Conservation (phyloP, 1,140 invertebrate species). For the Drosophila triauraria region DNA sequence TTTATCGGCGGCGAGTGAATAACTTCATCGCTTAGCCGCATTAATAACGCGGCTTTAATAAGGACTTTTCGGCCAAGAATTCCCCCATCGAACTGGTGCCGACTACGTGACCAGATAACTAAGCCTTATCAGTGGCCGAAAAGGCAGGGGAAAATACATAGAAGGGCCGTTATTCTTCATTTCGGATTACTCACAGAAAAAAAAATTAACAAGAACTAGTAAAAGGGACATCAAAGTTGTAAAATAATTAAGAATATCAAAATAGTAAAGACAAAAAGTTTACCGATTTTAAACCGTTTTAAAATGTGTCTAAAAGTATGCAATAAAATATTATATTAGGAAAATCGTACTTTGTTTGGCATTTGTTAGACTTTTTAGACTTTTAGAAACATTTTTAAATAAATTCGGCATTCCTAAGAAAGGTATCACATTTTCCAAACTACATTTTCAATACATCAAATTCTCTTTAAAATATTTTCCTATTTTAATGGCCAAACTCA, state of each 20-base stretch:
- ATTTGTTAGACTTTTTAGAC: no score
- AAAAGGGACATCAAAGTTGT: background rate
- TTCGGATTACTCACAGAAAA: background rate
- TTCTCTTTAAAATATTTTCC: background rate
- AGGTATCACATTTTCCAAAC: background rate
- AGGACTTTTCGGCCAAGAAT: conserved; percentile 23
- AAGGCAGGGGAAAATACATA: background rate
- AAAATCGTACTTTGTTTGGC: no score
- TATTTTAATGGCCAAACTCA: background rate
- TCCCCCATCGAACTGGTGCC: conserved; percentile 24
- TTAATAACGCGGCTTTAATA: conserved; percentile 65
- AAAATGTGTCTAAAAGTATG: background rate
- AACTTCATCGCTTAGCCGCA: conserved; percentile 69
- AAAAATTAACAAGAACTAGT: background rate
- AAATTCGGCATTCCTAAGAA: background rate
- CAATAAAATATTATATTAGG: background rate
- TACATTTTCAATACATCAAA: no score
- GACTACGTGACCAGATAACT: conserved; percentile 77
- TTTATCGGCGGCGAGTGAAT: conserved; percentile 51
- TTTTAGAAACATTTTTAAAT: background rate
- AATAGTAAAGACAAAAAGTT: no score
- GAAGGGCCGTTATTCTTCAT: conserved; percentile 38
- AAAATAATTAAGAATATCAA: no score
- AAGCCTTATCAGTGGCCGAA: conserved; percentile 19
- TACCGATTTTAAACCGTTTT: background rate